Percentiles rank a stretch among this genome's conserved stretches.
Evolutionary conservation across 2,888 invertebrate species (phyloP).

Genomic region (Podabrus alpinus): DNA sequence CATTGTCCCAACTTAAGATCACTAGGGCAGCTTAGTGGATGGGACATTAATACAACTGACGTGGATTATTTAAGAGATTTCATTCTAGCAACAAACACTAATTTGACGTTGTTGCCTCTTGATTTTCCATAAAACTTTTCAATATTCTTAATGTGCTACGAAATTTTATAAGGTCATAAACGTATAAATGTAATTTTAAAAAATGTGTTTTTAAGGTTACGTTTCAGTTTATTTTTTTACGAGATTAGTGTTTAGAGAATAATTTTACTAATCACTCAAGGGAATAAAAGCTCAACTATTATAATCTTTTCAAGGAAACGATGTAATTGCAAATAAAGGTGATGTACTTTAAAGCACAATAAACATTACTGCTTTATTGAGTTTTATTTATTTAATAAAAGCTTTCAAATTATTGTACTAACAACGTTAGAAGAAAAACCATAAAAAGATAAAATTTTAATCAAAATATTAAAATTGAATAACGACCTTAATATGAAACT

Average conservation of each 20-base stretch:
- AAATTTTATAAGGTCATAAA: neutral
- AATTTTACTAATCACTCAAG: slow-evolving; percentile 1
- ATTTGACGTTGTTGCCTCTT: slow-evolving; percentile 55
- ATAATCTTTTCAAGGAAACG: neutral
- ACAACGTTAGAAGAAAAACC: too few relatives aligned
- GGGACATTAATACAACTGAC: slow-evolving; percentile 70
- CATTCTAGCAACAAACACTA: slow-evolving; percentile 68
- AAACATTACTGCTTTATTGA: neutral
- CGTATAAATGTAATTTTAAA: neutral
- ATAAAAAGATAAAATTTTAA: neutral
- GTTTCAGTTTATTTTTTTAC: neutral
- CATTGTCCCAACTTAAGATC: slow-evolving; percentile 66
- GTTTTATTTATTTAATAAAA: neutral
- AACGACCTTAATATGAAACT: neutral
- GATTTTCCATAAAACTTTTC: slow-evolving; percentile 14
- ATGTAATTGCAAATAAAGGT: neutral
- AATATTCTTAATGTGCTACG: neutral
- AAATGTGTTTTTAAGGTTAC: neutral
- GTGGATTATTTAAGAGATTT: slow-evolving; percentile 68
- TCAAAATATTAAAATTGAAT: too few relatives aligned
- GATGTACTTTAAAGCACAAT: neutral
- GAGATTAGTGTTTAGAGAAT: neutral
- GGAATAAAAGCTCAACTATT: neutral
- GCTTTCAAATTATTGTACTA: neutral
- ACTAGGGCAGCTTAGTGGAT: slow-evolving; percentile 70